A percentile compares a stretch with the other conserved stretches of the same genome.
phyloP scores from a whole-genome alignment of 1,140 invertebrate genomes.

The Drusus annulatus region DNA sequence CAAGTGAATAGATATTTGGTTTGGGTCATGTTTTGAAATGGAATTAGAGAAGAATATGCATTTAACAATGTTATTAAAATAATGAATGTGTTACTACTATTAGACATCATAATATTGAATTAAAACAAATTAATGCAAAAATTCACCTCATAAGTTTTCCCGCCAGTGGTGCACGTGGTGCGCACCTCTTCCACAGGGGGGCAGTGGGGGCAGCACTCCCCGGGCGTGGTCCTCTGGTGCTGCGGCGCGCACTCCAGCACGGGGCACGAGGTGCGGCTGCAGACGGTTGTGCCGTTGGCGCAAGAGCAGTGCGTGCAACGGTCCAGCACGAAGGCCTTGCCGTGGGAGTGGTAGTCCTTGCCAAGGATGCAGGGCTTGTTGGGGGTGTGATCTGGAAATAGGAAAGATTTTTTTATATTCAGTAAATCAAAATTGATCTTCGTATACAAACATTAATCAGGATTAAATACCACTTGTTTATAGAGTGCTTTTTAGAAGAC shows the following conservation, averaged over 20 bases:
- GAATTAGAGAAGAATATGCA: too few relatives aligned
- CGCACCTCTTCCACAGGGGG: slow-evolving; percentile 75
- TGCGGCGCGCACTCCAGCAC: slow-evolving; percentile 84
- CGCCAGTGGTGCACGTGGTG: slow-evolving; percentile 76
- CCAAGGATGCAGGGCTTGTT: slow-evolving; percentile 81
- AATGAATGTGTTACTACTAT: too few relatives aligned
- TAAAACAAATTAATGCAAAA: too few relatives aligned
- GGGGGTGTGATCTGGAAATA: slow-evolving; percentile 68
- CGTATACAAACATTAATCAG: too few relatives aligned
- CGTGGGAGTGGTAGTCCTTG: slow-evolving; percentile 75
- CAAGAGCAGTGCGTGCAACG: slow-evolving; percentile 89
- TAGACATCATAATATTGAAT: too few relatives aligned
- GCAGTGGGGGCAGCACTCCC: slow-evolving; percentile 86
- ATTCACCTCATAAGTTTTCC: slow-evolving; percentile 77
- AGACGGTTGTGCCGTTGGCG: slow-evolving; percentile 82
- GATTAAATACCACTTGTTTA: too few relatives aligned
- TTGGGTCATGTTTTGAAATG: too few relatives aligned
- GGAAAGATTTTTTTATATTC: neutral
- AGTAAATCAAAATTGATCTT: too few relatives aligned
- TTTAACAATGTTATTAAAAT: too few relatives aligned
- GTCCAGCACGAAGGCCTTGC: slow-evolving; percentile 77
- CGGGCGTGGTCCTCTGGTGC: slow-evolving; percentile 75
- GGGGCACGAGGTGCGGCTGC: slow-evolving; percentile 84
- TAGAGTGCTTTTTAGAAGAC: too few relatives aligned
- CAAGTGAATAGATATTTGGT: too few relatives aligned